Evolutionary conservation across 1,140 invertebrate species (phyloP).

Genomic region (Solenopsis invicta): DNA sequence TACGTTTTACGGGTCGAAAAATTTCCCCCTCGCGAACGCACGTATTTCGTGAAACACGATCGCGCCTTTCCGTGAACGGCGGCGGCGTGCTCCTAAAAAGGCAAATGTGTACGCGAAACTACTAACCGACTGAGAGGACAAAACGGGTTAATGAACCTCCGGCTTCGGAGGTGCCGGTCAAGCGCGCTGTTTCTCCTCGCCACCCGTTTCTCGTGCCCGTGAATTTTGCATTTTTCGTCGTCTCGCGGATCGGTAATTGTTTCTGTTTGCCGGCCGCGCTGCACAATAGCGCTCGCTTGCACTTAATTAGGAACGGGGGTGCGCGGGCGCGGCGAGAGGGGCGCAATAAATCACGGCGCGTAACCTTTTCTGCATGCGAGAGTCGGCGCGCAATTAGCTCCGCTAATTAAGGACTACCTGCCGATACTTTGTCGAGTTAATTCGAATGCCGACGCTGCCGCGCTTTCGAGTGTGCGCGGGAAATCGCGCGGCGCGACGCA

Average conservation of each 20-base stretch:
- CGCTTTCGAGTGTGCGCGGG: constrained; percentile 38
- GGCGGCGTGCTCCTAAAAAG: constrained; percentile 53
- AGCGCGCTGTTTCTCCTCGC: constrained; percentile 49
- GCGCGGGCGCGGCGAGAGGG: constrained; percentile 58
- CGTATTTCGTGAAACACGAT: constrained; percentile 61
- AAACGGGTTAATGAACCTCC: constrained; percentile 72
- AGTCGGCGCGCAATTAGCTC: constrained; percentile 81
- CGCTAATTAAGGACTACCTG: constrained; percentile 82
- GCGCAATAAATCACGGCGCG: constrained; percentile 81
- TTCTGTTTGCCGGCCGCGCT: constrained; percentile 69
- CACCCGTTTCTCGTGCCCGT: constrained; percentile 45
- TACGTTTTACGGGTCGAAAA: background rate
- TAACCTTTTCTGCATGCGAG: constrained; percentile 79
- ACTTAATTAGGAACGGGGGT: constrained; percentile 80
- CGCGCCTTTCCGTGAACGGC: constrained; percentile 6
- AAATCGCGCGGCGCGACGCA: constrained; percentile 41
- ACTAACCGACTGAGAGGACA: constrained; percentile 5
- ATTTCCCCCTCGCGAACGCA: background rate
- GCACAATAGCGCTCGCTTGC: constrained; percentile 76
- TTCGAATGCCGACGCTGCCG: constrained; percentile 72
- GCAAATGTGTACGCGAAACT: constrained; percentile 40
- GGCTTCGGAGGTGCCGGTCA: constrained; percentile 18
- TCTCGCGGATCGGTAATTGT: constrained; percentile 73
- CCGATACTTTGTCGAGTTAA: constrained; percentile 83
- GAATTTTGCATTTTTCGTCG: constrained; percentile 68